phyloP scores from a whole-genome alignment of 2,113 vertebrate genomes.

The Podiceps cristatus region DNA sequence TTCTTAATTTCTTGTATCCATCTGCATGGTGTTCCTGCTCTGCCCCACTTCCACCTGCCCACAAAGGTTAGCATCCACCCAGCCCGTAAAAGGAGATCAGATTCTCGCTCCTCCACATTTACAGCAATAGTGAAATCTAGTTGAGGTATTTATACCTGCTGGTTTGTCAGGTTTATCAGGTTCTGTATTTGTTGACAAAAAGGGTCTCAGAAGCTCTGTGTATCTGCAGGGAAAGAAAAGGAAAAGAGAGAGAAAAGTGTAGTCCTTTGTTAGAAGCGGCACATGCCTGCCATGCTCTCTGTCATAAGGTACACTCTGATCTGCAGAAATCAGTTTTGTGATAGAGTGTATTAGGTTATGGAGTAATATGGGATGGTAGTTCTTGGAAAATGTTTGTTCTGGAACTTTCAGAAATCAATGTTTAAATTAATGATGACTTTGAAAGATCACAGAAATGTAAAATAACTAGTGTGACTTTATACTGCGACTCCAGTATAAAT shows the following conservation, averaged over 20 bases:
- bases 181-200: neutral
- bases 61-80: neutral
- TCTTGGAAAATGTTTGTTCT: neutral
- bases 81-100: neutral
- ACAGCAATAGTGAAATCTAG: neutral
- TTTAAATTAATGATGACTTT: neutral
- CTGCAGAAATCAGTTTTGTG: neutral
- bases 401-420: neutral
- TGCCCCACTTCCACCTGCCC: neutral
- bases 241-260: neutral
- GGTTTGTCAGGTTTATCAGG: neutral
- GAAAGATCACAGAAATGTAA: neutral
- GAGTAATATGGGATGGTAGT: neutral
- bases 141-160: neutral
- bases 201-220: neutral
- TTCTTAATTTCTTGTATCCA: neutral
- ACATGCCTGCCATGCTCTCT: fast-evolving
- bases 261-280: neutral
- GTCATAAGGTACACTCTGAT: neutral
- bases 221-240: neutral
- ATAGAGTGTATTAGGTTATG: fast-evolving
- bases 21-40: neutral
- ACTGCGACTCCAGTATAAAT: neutral
- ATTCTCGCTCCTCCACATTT: neutral
- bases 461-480: neutral